These are phyloP conservation scores for Aurelia sp. DNA, from an alignment of 30 jellyfish, hydroid and myxozoan species.

Conservation along the genomic window DNA sequence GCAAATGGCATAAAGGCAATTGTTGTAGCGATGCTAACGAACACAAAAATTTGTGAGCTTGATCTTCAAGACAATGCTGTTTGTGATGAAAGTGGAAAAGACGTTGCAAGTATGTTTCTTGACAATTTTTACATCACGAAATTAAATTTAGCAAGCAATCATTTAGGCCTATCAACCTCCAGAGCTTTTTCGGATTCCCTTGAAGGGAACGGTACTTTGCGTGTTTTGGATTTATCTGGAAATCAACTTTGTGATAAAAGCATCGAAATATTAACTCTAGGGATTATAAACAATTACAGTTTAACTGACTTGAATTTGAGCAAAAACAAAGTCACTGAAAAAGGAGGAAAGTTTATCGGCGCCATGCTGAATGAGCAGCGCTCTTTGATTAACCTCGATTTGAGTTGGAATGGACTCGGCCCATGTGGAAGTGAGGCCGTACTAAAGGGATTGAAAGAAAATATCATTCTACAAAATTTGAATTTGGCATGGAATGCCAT, in stretches of 20 bases:
- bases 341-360: slow-evolving; percentile 55
- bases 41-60: slow-evolving; percentile 53
- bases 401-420: slow-evolving; percentile 71
- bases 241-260: slow-evolving; percentile 36
- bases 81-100: slow-evolving; percentile 60
- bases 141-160: slow-evolving; percentile 31
- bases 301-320: slow-evolving; percentile 34
- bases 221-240: slow-evolving; percentile 42
- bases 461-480: slow-evolving; percentile 35
- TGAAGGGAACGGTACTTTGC: slow-evolving; percentile 57
- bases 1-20: slow-evolving; percentile 57
- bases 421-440: slow-evolving; percentile 59
- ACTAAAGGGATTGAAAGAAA: slow-evolving; percentile 50
- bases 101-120: slow-evolving; percentile 46
- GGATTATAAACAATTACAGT: slow-evolving; percentile 46
- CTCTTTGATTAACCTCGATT: slow-evolving; percentile 49
- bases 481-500: slow-evolving; percentile 68
- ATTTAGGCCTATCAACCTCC: slow-evolving; percentile 46
- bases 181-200: slow-evolving; percentile 45
- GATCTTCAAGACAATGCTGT: slow-evolving; percentile 59
- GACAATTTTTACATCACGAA: slow-evolving; percentile 57
- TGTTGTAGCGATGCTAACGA: slow-evolving; percentile 53
- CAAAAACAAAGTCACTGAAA: slow-evolving; percentile 35
- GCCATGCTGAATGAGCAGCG: slow-evolving; percentile 62
- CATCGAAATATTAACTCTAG: slow-evolving; percentile 43